phyloP scores from a whole-genome alignment of 2,888 invertebrate species.

The Pandemis cinnamomeana region DNA sequence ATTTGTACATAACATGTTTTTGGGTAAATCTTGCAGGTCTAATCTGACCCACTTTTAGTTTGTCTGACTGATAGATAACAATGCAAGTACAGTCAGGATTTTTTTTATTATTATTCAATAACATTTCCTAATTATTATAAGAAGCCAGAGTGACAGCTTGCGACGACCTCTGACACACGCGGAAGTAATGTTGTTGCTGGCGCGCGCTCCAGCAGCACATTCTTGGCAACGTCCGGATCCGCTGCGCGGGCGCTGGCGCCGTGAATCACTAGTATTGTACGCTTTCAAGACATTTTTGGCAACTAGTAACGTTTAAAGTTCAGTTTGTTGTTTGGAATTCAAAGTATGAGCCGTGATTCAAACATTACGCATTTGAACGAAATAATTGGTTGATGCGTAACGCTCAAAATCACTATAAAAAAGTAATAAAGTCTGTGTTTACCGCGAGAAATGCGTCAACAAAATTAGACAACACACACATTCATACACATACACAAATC shows the following conservation, averaged over 20 bases:
- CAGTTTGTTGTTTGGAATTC: neutral
- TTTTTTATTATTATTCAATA: too few relatives aligned
- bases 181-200: slow-evolving; percentile 5
- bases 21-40: too few relatives aligned
- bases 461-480: too few relatives aligned
- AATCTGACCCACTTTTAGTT: too few relatives aligned
- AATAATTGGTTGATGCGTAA: neutral
- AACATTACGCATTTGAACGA: neutral
- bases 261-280: slow-evolving; percentile 10
- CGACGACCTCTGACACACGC: slow-evolving; percentile 2
- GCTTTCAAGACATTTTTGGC: slow-evolving; percentile 3
- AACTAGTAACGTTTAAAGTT: neutral
- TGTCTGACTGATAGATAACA: too few relatives aligned
- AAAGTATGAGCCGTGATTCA: slow-evolving; percentile 8
- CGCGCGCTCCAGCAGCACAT: neutral
- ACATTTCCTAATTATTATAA: too few relatives aligned
- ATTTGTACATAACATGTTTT: too few relatives aligned
- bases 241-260: neutral
- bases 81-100: too few relatives aligned
- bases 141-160: neutral
- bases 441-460: too few relatives aligned
- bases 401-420: neutral
- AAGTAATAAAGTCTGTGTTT: too few relatives aligned
- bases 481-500: too few relatives aligned
- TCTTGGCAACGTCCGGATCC: slow-evolving; percentile 9